These are phyloP conservation scores for Caracal caracal DNA, from an alignment of 2,113 vertebrate genomes.

Conservation along the genomic window DNA sequence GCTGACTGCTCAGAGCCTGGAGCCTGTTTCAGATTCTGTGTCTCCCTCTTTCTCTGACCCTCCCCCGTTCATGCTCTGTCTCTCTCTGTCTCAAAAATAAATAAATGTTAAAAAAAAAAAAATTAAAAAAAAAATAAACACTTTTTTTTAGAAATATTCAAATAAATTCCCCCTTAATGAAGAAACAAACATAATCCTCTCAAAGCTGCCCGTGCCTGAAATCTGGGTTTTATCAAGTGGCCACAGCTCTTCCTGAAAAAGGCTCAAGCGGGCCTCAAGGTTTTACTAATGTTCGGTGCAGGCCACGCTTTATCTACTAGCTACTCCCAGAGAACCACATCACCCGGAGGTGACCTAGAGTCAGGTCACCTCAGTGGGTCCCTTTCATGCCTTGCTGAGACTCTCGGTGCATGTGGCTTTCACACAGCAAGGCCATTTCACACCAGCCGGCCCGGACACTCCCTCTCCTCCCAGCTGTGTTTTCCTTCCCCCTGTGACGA, in stretches of 20 bases:
- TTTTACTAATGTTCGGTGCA: fast-evolving
- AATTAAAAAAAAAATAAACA: background rate
- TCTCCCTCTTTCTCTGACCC: no score
- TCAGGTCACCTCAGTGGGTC: background rate
- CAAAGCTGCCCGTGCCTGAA: background rate
- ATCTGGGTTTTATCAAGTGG: background rate
- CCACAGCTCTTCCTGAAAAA: background rate
- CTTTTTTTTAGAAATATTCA: no score
- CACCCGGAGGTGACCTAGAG: background rate
- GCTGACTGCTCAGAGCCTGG: no score
- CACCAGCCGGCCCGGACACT: background rate
- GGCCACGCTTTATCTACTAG: background rate
- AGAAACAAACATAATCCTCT: background rate
- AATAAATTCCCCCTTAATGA: background rate
- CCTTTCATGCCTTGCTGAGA: background rate
- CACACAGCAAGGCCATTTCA: background rate
- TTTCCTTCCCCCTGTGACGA: background rate
- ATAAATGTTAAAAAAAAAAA: no score
- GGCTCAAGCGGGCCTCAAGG: fast-evolving
- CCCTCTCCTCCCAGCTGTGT: no score
- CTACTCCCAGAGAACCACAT: background rate
- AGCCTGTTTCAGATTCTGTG: no score
- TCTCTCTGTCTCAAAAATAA: no score
- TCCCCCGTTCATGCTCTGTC: no score
- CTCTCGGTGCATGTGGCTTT: background rate